Conservation (phyloP, 1,140 invertebrate genomes). For the Pseudomyrmex flavicornis region DNA sequence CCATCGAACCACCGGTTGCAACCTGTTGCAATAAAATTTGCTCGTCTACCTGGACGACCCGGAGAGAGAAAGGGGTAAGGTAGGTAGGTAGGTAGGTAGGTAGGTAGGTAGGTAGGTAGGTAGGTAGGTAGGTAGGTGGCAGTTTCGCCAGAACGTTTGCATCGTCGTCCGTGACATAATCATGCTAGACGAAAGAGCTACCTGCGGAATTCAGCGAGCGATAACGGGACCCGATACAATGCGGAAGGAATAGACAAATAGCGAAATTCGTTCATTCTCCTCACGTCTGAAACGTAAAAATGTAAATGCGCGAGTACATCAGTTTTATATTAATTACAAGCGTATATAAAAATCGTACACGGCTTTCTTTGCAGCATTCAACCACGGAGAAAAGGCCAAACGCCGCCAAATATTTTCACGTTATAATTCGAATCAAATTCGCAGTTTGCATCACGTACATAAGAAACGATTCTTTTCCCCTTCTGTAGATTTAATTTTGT, state of each 20-base stretch:
- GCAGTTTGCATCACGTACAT: no score
- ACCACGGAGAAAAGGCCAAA: no score
- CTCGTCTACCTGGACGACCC: slow-evolving; percentile 71
- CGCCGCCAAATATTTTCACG: no score
- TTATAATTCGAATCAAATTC: no score
- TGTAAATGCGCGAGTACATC: not conserved
- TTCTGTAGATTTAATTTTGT: no score
- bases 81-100: slow-evolving; percentile 39
- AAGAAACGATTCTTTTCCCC: no score
- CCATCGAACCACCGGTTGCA: slow-evolving; percentile 71
- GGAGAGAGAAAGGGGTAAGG: slow-evolving; percentile 1
- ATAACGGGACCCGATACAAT: not conserved
- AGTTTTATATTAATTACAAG: no score
- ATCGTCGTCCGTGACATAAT: slow-evolving; percentile 68
- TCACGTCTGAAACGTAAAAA: not conserved
- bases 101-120: slow-evolving; percentile 54
- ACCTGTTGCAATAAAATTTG: slow-evolving; percentile 79
- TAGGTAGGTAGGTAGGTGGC: slow-evolving; percentile 46
- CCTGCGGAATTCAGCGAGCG: slow-evolving; percentile 63
- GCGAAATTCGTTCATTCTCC: not conserved
- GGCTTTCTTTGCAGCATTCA: not conserved
- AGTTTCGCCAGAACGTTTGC: slow-evolving; percentile 53
- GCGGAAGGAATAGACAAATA: slow-evolving; percentile 12
- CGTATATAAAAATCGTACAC: not conserved
- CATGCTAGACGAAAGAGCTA: slow-evolving; percentile 65